Base-by-base conservation (phyloP, 1,140 invertebrate genomes). In the Bombus fervidus region DNA sequence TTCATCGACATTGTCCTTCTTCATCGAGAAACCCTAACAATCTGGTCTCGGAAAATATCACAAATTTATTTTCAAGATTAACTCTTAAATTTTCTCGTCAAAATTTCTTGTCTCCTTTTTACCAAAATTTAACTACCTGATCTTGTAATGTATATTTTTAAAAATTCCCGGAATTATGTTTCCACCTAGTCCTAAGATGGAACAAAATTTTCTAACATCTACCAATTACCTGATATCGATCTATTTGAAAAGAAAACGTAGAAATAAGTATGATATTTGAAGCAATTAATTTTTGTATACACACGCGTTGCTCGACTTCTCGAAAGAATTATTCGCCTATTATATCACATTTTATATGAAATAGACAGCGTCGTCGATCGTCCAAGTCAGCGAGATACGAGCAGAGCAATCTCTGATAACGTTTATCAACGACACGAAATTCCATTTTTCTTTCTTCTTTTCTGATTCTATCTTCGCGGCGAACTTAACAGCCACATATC, bases 371-470 rank as follows among this genome's bases (percentile, higher is more conserved):
- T 10, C 28, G 18, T 68, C 28, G 4, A 72, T 81, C n/a, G 31
- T 59, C 13, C 31, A 57, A 57, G 34, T 72, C 22, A 25, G 12
- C n/a, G 28, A 62, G 53, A 62, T 62, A 73, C 28, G 18, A n/a
- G 25, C 22, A 3, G 0, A 34, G 34, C n/a, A 74, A 72, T 64
- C 37, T 37, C 80, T 37, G 80, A 82, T 74, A 74, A 74, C 31
- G 47, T 8, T 82, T 74, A 82, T 82, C 80, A 53, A 22, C 31
- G 22, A 73, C 31, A 43, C n/a, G 25, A 68, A 68, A 28, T 25
- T 79, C 31, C n/a, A 79, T 79, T 79, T 47, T 39, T n/a, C 59
- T 34, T n/a, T 3, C 12, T 6, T n/a, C 39, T 66, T n/a, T 6
- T 8, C 3, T 66, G 28, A 22, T 1, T 37, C 31, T 37, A 39